phyloP scores from a whole-genome alignment of 2,888 invertebrate species.

The Schizaphis graminum region DNA sequence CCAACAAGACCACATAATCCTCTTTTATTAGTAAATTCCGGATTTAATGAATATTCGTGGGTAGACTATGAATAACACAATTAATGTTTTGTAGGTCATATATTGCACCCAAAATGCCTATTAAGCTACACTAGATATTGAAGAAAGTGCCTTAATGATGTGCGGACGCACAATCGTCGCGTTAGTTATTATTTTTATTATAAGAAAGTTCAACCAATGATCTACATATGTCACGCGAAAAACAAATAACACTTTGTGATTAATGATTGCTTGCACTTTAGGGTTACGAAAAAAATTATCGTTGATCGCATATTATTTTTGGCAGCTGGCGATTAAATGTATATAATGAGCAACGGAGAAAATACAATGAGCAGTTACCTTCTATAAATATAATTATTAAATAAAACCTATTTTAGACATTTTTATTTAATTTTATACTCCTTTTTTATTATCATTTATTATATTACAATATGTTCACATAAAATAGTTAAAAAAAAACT shows the following conservation, averaged over 20 bases:
- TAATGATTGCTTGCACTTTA: background rate
- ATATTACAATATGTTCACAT: no score
- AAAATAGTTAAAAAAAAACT: no score
- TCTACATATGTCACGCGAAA: background rate
- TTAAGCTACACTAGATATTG: background rate
- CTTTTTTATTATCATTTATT: no score
- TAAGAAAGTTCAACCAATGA: background rate
- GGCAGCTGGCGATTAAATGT: background rate
- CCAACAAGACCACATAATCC: conserved; percentile 17
- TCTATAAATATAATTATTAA: background rate
- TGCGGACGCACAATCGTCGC: background rate
- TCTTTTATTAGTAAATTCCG: background rate
- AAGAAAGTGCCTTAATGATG: background rate
- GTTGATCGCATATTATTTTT: background rate
- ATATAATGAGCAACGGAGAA: background rate
- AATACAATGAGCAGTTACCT: background rate
- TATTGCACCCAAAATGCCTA: background rate
- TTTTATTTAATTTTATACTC: no score
- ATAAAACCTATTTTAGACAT: no score
- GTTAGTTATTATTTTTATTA: background rate
- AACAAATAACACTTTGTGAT: background rate
- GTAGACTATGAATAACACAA: background rate
- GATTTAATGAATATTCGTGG: background rate
- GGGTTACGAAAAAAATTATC: background rate
- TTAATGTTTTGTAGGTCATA: background rate